These are phyloP conservation scores for Dryococelus australis DNA, from an alignment of 2,888 invertebrate species.

Conservation along the genomic window DNA sequence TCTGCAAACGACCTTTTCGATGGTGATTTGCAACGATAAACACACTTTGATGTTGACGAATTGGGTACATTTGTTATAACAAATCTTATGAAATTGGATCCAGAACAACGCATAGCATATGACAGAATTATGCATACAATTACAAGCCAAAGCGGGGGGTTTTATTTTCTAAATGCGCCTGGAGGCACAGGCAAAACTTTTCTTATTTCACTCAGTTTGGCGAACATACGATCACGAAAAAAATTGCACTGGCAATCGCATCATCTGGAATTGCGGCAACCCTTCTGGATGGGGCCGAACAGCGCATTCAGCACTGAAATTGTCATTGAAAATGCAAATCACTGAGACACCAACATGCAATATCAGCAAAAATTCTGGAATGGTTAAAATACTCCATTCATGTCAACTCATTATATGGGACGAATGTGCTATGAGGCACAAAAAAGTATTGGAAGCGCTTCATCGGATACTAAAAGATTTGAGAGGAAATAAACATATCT, in stretches of 20 bases:
- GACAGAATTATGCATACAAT: constrained; percentile 24
- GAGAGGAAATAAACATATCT: too few species aligned
- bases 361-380: constrained; percentile 28
- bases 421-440: too few species aligned
- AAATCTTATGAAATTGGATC: constrained; percentile 28
- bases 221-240: constrained; percentile 18
- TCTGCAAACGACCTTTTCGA: too few species aligned
- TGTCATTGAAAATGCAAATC: constrained; percentile 24
- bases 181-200: constrained; percentile 21
- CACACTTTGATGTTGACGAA: constrained; percentile 39
- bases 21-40: too few species aligned
- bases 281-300: too few species aligned
- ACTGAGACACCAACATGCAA: constrained; percentile 38
- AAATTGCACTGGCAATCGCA: constrained; percentile 22
- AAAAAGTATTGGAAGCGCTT: too few species aligned
- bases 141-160: constrained; percentile 11
- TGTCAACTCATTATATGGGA: constrained; percentile 52
- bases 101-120: constrained; percentile 10
- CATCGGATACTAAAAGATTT: too few species aligned
- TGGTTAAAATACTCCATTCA: constrained; percentile 42
- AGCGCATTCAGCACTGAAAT: too few species aligned
- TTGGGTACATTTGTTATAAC: constrained; percentile 41
- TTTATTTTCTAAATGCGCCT: constrained; percentile 25
- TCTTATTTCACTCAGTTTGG: constrained; percentile 32
- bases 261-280: too few species aligned